Percentiles rank a stretch among this genome's conserved stretches.
Evolutionary conservation across 2,888 invertebrate genomes (phyloP).

Genomic region (Sinelater perroti): DNA sequence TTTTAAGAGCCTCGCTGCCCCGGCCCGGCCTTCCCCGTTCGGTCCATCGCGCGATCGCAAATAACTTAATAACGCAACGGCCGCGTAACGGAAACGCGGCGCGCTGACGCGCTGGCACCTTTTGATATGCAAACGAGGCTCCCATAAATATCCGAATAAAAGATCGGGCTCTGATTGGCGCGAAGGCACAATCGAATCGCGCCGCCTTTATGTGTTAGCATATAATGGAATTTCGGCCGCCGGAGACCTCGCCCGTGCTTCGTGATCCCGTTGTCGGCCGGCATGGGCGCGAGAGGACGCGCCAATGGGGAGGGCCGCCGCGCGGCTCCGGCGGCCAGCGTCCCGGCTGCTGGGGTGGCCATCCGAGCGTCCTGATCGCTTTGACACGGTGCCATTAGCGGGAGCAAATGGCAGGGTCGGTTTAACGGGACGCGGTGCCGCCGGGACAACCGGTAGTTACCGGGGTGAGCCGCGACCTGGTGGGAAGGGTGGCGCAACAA

Average conservation of each 20-base stretch:
- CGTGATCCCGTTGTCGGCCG: constrained; percentile 2
- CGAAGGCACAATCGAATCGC: constrained; percentile 40
- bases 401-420: constrained; percentile 37
- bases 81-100: too few species aligned
- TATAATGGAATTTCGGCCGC: constrained; percentile 38
- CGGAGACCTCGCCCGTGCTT: constrained; percentile 9
- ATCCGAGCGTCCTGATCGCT: constrained; percentile 26
- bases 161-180: constrained; percentile 36
- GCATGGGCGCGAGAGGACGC: constrained; percentile 6
- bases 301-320: constrained; percentile 15
- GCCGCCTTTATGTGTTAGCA: constrained; percentile 41
- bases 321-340: not conserved
- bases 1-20: constrained; percentile 31
- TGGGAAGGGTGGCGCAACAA: too few species aligned
- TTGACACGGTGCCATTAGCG: constrained; percentile 36
- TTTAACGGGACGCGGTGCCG: constrained; percentile 30
- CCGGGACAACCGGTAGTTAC: constrained; percentile 6
- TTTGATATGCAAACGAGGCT: constrained; percentile 26
- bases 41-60: constrained; percentile 1
- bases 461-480: too few species aligned
- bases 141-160: constrained; percentile 39
- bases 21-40: too few species aligned
- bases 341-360: constrained; percentile 16
- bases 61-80: constrained; percentile 16
- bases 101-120: constrained; percentile 21